Percentiles rank a stretch among this genome's conserved stretches.
Evolutionary conservation across 92 coral and sea anemone species (phyloP).

Genomic region (Pocillopora grandis): DNA sequence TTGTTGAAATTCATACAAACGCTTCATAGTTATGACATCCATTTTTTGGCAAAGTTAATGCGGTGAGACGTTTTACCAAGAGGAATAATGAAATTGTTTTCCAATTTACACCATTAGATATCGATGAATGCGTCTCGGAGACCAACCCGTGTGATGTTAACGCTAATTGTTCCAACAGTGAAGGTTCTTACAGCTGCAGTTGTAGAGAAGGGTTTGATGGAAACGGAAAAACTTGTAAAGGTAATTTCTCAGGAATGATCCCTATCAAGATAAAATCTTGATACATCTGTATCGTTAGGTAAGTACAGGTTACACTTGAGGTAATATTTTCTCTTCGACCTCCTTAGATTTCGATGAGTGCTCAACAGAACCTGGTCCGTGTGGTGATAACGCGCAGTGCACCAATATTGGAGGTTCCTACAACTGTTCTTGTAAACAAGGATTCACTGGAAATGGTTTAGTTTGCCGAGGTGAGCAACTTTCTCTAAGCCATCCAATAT

Average conservation of each 20-base stretch:
- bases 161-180: constrained; percentile 52
- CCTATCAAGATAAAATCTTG: neutral
- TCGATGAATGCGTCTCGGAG: constrained; percentile 60
- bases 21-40: no score
- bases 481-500: neutral
- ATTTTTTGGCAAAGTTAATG: no score
- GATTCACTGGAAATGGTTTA: constrained; percentile 55
- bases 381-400: constrained; percentile 59
- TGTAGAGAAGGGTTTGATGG: constrained; percentile 67
- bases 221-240: constrained; percentile 35
- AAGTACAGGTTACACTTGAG: no score
- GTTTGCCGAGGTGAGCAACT: constrained; percentile 49
- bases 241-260: neutral
- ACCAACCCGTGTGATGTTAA: constrained; percentile 47
- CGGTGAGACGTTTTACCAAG: no score
- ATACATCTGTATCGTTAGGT: no score
- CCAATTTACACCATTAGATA: constrained; percentile 20
- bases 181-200: constrained; percentile 71
- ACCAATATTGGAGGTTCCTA: constrained; percentile 56
- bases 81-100: no score
- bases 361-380: constrained; percentile 22
- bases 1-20: neutral
- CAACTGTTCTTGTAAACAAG: constrained; percentile 50
- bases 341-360: constrained; percentile 61
- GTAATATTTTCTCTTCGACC: neutral